phyloP scores from a whole-genome alignment of 2,113 vertebrate species.

The Saccopteryx bilineata region DNA sequence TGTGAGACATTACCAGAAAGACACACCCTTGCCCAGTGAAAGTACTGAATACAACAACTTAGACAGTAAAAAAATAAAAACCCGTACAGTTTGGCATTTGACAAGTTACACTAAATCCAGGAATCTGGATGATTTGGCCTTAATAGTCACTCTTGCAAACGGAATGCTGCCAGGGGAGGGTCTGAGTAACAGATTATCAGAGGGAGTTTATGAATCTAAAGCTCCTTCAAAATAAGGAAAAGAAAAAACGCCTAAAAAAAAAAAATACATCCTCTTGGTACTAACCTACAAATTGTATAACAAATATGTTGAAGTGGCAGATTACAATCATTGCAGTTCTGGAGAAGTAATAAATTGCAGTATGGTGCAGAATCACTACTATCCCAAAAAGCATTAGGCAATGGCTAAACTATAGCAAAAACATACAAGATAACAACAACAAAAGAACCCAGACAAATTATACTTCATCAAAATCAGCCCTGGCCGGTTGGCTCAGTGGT shows the following conservation, averaged over 20 bases:
- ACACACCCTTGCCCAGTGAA: neutral
- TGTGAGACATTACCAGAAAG: neutral
- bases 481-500: too few species aligned
- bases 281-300: neutral
- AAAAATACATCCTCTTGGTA: constrained; percentile 58
- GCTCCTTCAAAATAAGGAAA: constrained; percentile 59
- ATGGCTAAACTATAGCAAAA: too few species aligned
- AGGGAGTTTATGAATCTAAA: constrained; percentile 64
- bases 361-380: neutral
- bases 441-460: neutral
- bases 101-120: constrained; percentile 62
- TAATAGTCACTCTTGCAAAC: constrained; percentile 35
- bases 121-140: constrained; percentile 74
- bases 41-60: constrained; percentile 8
- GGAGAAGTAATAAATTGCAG: neutral
- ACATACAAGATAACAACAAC: too few species aligned
- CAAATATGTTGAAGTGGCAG: constrained; percentile 20
- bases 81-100: constrained; percentile 46
- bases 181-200: constrained; percentile 59
- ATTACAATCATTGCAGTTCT: neutral
- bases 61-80: neutral
- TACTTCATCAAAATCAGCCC: neutral
- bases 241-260: constrained; percentile 41
- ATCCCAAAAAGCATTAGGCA: neutral
- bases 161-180: constrained; percentile 21